phyloP scores from a whole-genome alignment of 2,888 invertebrate genomes.

The Galerucella pusilla region DNA sequence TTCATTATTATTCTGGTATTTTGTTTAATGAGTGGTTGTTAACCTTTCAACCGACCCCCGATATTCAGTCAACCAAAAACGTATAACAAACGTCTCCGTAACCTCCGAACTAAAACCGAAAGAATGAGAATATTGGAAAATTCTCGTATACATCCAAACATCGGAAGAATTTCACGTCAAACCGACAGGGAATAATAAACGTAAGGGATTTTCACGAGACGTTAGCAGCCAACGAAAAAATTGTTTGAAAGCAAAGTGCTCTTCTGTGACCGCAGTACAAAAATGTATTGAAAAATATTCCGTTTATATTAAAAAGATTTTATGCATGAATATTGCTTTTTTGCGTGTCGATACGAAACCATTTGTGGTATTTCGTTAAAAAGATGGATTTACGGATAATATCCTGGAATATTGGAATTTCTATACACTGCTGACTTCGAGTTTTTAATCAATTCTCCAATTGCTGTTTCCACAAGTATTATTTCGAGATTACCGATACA shows the following conservation, averaged over 20 bases:
- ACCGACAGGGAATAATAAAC: conserved; percentile 3
- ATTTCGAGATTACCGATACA: too few relatives aligned
- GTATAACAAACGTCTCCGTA: neutral
- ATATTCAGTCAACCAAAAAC: too few relatives aligned
- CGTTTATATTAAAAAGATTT: conserved; percentile 2
- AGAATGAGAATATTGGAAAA: neutral
- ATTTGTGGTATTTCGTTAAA: neutral
- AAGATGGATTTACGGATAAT: neutral
- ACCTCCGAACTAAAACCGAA: neutral
- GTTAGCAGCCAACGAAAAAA: neutral
- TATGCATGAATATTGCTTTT: conserved; percentile 11
- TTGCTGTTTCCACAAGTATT: too few relatives aligned
- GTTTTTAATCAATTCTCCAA: neutral
- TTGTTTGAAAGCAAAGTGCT: conserved; percentile 10
- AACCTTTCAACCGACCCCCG: too few relatives aligned
- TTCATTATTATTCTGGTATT: too few relatives aligned
- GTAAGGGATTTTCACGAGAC: conserved; percentile 7
- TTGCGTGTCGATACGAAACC: neutral
- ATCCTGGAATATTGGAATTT: neutral
- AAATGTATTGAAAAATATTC: conserved; percentile 8
- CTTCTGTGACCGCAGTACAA: conserved; percentile 7
- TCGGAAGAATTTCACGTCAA: conserved; percentile 1
- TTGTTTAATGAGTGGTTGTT: too few relatives aligned
- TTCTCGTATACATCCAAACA: neutral
- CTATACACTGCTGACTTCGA: neutral